phyloP scores from a whole-genome alignment of 2,888 invertebrate species.

The Chromoteleia sp. region DNA sequence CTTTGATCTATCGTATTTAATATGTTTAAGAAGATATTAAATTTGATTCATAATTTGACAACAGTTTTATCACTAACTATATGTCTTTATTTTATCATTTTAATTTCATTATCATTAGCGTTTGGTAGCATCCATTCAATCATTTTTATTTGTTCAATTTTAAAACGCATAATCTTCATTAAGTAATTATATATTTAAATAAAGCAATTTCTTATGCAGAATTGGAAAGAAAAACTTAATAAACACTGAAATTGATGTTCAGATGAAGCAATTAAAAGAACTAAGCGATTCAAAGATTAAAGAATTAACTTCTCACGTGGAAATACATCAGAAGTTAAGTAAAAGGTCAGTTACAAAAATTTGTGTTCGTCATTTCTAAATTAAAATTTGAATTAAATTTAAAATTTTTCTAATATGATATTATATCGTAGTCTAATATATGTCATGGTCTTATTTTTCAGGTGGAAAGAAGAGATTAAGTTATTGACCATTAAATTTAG shows the following conservation, averaged over 20 bases:
- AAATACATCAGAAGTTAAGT: conserved; percentile 87
- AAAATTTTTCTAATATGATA: background rate
- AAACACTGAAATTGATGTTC: conserved; percentile 23
- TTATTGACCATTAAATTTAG: conserved; percentile 88
- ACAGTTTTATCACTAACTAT: too few relatives aligned
- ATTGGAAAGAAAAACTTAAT: background rate
- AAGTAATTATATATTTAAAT: background rate
- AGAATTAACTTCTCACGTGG: conserved; percentile 87
- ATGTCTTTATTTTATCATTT: too few relatives aligned
- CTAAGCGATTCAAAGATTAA: conserved; percentile 84
- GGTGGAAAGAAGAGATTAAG: conserved; percentile 88
- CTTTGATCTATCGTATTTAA: too few relatives aligned
- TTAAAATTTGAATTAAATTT: background rate
- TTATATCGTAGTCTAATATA: background rate
- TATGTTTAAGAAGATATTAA: too few relatives aligned
- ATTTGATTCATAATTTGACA: too few relatives aligned
- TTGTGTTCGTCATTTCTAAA: background rate
- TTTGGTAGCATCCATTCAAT: too few relatives aligned
- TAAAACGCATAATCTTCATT: too few relatives aligned
- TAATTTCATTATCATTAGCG: too few relatives aligned
- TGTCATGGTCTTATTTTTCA: conserved; percentile 76
- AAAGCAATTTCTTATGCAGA: conserved; percentile 15
- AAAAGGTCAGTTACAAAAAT: conserved; percentile 84
- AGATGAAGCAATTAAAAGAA: conserved; percentile 75
- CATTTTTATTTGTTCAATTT: too few relatives aligned